Percentiles rank a stretch among this genome's conserved stretches.
Conservation (phyloP, 2,888 invertebrate genomes). For the Acronicta aceris region DNA sequence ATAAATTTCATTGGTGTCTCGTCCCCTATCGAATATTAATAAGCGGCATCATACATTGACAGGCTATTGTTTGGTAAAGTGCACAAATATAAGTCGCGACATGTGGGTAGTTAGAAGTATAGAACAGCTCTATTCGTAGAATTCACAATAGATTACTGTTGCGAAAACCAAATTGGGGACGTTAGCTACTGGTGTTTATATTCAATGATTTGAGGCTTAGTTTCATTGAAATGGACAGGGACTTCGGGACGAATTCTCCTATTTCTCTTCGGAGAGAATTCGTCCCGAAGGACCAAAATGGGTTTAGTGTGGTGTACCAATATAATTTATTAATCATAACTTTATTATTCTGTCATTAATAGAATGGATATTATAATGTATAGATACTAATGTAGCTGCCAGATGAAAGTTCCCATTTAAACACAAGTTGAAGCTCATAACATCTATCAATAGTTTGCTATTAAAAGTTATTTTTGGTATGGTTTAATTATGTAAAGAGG, state of each 20-base stretch:
- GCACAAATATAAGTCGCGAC: conserved; percentile 23
- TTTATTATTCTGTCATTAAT: no score
- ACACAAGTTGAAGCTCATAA: conserved; percentile 20
- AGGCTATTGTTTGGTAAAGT: conserved; percentile 36
- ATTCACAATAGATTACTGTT: not conserved
- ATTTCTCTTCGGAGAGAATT: no score
- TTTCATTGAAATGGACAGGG: no score
- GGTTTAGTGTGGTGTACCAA: not conserved
- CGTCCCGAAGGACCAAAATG: not conserved
- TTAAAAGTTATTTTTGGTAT: conserved; percentile 39
- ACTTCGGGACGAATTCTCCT: no score
- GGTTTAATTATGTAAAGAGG: conserved; percentile 51
- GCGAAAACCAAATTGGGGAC: not conserved
- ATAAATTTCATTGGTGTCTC: conserved; percentile 69
- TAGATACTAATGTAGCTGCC: conserved; percentile 16
- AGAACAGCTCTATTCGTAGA: conserved; percentile 18
- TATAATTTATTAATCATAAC: not conserved
- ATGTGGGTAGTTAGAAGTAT: conserved; percentile 29
- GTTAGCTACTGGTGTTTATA: not conserved
- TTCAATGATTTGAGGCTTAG: not conserved
- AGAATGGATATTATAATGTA: conserved; percentile 2
- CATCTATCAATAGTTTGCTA: conserved; percentile 26
- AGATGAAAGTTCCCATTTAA: not conserved
- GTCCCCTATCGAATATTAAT: conserved; percentile 58
- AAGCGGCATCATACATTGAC: conserved; percentile 21